phyloP scores from a whole-genome alignment of 1,140 invertebrate species.

The Adoxophyes honmai region DNA sequence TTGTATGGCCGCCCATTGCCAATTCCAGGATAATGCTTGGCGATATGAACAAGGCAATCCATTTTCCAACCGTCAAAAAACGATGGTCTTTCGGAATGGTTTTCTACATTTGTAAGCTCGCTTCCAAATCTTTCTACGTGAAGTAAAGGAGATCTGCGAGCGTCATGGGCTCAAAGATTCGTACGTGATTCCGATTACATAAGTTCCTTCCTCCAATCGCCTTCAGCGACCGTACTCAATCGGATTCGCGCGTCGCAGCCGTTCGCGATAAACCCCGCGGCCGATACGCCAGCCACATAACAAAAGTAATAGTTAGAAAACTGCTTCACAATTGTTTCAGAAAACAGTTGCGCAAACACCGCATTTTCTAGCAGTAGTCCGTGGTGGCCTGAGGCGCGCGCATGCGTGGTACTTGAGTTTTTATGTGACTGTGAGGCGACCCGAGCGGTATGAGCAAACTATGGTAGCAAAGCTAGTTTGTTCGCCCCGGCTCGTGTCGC shows the following conservation, averaged over 20 bases:
- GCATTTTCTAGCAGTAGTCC: conserved; percentile 45
- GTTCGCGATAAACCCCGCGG: conserved; percentile 25
- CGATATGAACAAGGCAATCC: too few species aligned
- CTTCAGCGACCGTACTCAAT: conserved; percentile 8
- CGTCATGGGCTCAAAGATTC: too few species aligned
- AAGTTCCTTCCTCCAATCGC: neutral
- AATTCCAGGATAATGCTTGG: too few species aligned
- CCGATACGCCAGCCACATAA: conserved; percentile 37
- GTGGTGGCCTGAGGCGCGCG: conserved; percentile 32
- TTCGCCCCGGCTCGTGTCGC: conserved; percentile 77
- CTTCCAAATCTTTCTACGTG: too few species aligned
- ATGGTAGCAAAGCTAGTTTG: conserved; percentile 64
- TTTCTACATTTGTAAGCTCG: too few species aligned
- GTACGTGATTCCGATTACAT: too few species aligned
- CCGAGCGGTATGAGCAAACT: conserved; percentile 77
- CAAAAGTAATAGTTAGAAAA: conserved; percentile 67
- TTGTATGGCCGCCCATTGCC: too few species aligned
- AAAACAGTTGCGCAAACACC: conserved; percentile 69
- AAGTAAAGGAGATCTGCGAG: too few species aligned
- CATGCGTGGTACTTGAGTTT: conserved; percentile 23
- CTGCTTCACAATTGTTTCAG: conserved; percentile 68
- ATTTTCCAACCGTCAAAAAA: too few species aligned
- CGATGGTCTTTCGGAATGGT: too few species aligned
- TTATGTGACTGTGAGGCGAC: conserved; percentile 48
- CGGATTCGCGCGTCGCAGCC: conserved; percentile 15